Base-by-base conservation (phyloP, 2,797 vertebrate genomes). In the Pangasius djambal region DNA sequence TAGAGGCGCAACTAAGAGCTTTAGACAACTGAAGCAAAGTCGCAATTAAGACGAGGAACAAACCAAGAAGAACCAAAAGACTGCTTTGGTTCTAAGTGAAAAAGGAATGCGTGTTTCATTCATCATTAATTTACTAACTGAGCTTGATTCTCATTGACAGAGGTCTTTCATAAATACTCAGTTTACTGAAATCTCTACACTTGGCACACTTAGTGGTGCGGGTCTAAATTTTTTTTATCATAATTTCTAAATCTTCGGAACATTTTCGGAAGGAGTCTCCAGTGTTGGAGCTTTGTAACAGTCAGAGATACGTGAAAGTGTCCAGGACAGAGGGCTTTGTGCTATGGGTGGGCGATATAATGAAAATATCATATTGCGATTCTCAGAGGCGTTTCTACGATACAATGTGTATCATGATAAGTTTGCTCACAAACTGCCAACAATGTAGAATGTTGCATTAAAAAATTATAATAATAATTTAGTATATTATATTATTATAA, bases 11-110 rank as follows among this genome's bases (percentile, higher is more conserved):
- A 82, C 78, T 25, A 13, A 13, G 20, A 59, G 55, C 55, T 37
- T 82, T 15, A 61, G 10, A 44, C 57, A 44, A 81, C 52, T 57
- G 52, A 81, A 81, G 78, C n/a, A 57, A 81, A n/a, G 15, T 78
- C 15, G 5, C 3, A 22, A 22, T 59, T 22, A 59, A 61, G 55
- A 82, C 40, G 55, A 83, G 37, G 4, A 83, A 83, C 37, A 44
- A 65, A 40, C 25, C 10, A 4, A 63, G 37, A 44, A 44, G 34
- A 75, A 20, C 13, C 13, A 4, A 69, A 34, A 20, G 40, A 22
- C 37, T 18, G 20, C 9, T 40, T 61, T 82, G 55, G n/a, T 13
- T 40, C 78, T 6, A 37, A 25, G 55, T 40, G 16, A 79, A 31
- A 15, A 40, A 61, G 22, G 20, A 25, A 40, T 57, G 9, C 44